Base-by-base conservation (phyloP, 2,888 invertebrate species). In the Spodoptera littoralis region DNA sequence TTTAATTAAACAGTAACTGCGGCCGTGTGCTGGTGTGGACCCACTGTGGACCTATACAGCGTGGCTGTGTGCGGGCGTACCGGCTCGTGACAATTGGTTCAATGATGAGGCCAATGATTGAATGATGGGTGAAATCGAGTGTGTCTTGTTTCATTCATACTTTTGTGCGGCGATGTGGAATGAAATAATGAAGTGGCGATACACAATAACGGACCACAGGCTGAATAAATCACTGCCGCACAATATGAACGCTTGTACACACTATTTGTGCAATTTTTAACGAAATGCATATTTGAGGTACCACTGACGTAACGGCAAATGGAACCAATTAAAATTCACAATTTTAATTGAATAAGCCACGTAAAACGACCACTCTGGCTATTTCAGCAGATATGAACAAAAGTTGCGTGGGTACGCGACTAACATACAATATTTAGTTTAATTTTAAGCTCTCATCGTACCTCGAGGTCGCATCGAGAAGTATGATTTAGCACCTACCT, bases 1-100 rank as follows among this genome's bases (percentile, higher is more conserved):
- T 65, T 65, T 55, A 70, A 78, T 75, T 73, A 73, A 67, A 70
- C 22, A 43, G 50, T 52, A 56, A 53, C 44, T 6, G 44, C 11
- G 55, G 68, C 67, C 73, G 69, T 71, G 55, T 59, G 18, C 18
- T 18, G 18, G 18, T 18, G 60, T 63, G 11, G 51, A 68, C 60
- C 4, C 3, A 30, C 1, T 18, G 60, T 63, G 11, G 51, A 68
- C 60, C 4, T 30, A 30, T 3, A 30, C 6, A 30, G 30, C 18
- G 30, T 2, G 6, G 30, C 6, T 4, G 30, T 30, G 30, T 30
- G 30, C 52, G 55, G 44, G 45, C 36, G 6, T 49, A 63, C 44
- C 43, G 44, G 30, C 30, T 50, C 11, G 56, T 52, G 60, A 11
- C 50, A 27, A 36, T 36, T 36, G 55, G 22, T 49, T 55, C 51